Conservation (phyloP, 2,113 vertebrate species). For the Rhinolophus sinicus region DNA sequence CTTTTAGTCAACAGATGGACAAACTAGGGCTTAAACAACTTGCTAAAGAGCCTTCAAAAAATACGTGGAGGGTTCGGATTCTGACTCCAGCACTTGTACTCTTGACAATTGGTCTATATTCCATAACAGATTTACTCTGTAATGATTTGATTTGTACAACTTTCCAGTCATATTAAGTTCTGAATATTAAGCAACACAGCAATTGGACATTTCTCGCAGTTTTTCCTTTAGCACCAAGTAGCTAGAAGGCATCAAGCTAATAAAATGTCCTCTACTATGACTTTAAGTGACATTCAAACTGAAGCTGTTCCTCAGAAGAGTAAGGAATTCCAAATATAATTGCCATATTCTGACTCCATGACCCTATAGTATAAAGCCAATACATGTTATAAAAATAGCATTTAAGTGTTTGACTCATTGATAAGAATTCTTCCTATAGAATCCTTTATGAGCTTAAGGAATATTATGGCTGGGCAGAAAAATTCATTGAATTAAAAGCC, state of each 20-base stretch:
- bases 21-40: neutral
- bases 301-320: neutral
- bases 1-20: neutral
- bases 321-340: slow-evolving; percentile 25
- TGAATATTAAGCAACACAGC: neutral
- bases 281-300: neutral
- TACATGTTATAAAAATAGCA: neutral
- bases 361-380: neutral
- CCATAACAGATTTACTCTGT: neutral
- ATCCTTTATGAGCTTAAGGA: neutral
- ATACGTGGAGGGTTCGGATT: neutral
- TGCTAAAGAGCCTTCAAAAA: slow-evolving; percentile 15
- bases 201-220: neutral
- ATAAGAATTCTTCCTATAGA: neutral
- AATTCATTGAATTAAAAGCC: neutral
- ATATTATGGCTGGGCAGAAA: neutral
- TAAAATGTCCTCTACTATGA: neutral
- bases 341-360: neutral
- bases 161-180: neutral
- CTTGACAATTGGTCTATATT: neutral
- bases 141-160: neutral
- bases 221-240: slow-evolving; percentile 13
- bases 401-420: slow-evolving; percentile 2
- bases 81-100: neutral
- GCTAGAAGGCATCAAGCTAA: neutral